These are phyloP conservation scores for Volucella inflata DNA, from an alignment of 2,888 invertebrate species.

Conservation along the genomic window DNA sequence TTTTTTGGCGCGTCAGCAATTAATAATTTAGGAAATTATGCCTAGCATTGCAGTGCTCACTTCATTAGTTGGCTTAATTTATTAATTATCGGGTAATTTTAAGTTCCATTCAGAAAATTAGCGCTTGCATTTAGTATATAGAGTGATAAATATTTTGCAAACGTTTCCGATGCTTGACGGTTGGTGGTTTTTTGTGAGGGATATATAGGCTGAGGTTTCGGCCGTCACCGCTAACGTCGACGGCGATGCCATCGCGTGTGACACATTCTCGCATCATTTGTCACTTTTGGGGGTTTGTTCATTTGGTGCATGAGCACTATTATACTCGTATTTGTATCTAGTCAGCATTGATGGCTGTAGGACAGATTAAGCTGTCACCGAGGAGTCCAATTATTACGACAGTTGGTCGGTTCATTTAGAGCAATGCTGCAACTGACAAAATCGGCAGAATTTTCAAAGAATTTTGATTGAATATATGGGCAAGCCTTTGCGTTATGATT, in stretches of 20 bases:
- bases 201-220: no score
- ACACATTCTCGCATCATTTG: conserved; percentile 74
- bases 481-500: conserved; percentile 34
- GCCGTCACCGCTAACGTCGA: neutral
- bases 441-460: conserved; percentile 56
- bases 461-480: conserved; percentile 69
- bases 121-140: conserved; percentile 36
- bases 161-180: conserved; percentile 27
- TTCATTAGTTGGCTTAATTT: conserved; percentile 72
- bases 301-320: conserved; percentile 9
- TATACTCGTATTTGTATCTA: no score
- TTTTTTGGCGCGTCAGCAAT: neutral
- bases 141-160: conserved; percentile 61
- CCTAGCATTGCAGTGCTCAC: conserved; percentile 40
- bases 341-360: neutral
- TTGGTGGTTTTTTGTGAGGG: neutral
- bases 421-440: conserved; percentile 34
- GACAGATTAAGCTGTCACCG: conserved; percentile 66
- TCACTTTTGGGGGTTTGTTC: conserved; percentile 53
- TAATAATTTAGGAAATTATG: conserved; percentile 32
- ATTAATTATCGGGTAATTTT: conserved; percentile 73
- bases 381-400: conserved; percentile 71
- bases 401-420: conserved; percentile 40
- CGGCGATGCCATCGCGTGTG: conserved; percentile 48
- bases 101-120: conserved; percentile 73